A percentile compares a stretch with the other conserved stretches of the same genome.
Conservation (phyloP, 2,113 vertebrate species). For the Catagonus wagneri region DNA sequence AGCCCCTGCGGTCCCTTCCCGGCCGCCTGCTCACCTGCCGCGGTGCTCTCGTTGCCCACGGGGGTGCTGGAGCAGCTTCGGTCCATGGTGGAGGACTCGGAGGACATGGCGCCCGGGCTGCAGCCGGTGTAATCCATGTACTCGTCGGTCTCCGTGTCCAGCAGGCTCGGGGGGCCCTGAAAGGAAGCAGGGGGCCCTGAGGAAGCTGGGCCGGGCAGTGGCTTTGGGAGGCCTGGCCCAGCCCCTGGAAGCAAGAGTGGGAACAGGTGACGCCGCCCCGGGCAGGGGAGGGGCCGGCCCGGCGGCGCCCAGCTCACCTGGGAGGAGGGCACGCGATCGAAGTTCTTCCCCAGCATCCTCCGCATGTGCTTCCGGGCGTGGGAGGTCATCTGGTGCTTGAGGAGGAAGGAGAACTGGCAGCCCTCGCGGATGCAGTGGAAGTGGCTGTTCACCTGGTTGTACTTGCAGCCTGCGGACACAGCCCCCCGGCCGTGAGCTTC, state of each 20-base stretch:
- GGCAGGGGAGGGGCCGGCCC: accelerated
- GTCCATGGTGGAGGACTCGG: conserved; percentile 98
- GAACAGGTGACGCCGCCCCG: accelerated
- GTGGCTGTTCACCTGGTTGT: conserved; percentile 99
- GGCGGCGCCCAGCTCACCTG: conserved; percentile 88
- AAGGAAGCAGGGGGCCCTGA: conserved; percentile 88
- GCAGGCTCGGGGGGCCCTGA: conserved; percentile 87
- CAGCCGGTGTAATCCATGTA: conserved; percentile 96
- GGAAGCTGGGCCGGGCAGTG: conserved; percentile 87
- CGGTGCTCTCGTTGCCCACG: conserved; percentile 95
- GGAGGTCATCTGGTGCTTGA: conserved; percentile 99
- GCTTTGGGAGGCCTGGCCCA: conserved; percentile 85
- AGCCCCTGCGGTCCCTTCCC: accelerated
- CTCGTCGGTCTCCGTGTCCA: conserved; percentile 95
- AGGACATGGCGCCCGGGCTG: conserved; percentile 95
- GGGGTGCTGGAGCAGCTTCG: conserved; percentile 99
- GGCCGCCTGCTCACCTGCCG: conserved; percentile 89
- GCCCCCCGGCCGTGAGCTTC: not conserved
- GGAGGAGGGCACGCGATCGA: conserved; percentile 95
- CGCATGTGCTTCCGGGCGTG: conserved; percentile 99
- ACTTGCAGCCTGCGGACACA: conserved; percentile 94
- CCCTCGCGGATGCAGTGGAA: conserved; percentile 99
- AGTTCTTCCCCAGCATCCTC: conserved; percentile 99
- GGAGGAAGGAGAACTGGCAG: conserved; percentile 99
- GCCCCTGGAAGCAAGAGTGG: conserved; percentile 79